phyloP scores from a whole-genome alignment of 1,140 invertebrate species.

The Drosophila bocqueti region DNA sequence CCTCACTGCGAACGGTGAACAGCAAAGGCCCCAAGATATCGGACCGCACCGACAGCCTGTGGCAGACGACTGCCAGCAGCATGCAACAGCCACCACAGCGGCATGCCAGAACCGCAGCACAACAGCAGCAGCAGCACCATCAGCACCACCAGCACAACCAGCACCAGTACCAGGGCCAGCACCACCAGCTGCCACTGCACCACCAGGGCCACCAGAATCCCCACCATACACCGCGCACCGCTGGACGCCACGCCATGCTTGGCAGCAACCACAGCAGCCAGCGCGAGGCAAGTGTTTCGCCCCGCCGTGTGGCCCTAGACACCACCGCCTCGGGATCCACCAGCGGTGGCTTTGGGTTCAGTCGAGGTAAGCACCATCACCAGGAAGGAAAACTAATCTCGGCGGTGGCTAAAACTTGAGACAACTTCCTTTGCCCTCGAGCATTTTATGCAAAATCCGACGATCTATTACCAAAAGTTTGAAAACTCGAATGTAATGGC shows the following conservation, averaged over 20 bases:
- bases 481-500: constrained; percentile 2
- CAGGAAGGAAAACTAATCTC: not conserved
- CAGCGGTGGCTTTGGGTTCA: constrained; percentile 72
- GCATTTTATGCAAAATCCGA: constrained; percentile 2
- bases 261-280: constrained; percentile 77
- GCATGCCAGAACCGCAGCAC: constrained; percentile 60
- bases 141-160: constrained; percentile 43
- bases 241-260: constrained; percentile 57
- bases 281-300: constrained; percentile 70
- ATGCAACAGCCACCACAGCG: constrained; percentile 62
- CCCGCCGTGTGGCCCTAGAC: constrained; percentile 67
- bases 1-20: constrained; percentile 1
- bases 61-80: constrained; percentile 77
- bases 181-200: constrained; percentile 45
- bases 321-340: constrained; percentile 80
- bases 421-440: not conserved
- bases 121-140: constrained; percentile 37
- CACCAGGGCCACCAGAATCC: constrained; percentile 38
- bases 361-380: constrained; percentile 74
- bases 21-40: constrained; percentile 72
- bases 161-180: constrained; percentile 33
- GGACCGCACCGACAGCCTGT: constrained; percentile 80
- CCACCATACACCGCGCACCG: constrained; percentile 45
- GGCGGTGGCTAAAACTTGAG: not conserved
- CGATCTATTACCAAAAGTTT: constrained; percentile 13